Evolutionary conservation across 1,140 invertebrate species (phyloP), one percentile per base, ranked within the genome.

Genomic region (Drosophila novamexicana): DNA sequence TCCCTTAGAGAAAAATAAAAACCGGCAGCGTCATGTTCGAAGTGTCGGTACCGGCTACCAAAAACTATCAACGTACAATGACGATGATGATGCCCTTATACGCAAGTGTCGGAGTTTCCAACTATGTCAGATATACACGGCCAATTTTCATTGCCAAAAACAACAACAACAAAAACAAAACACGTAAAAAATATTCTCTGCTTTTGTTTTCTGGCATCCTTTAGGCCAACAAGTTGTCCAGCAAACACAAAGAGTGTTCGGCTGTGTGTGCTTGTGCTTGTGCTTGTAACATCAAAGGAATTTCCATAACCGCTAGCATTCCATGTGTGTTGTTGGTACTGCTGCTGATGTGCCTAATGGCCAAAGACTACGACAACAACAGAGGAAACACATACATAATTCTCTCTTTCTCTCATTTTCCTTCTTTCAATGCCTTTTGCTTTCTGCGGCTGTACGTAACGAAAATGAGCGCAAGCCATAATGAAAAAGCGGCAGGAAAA

Each of bases 271-370:
- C 68, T 49, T 64, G 64, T 62, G 53, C 68, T 49, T 64, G 64
- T 58, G 49, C 75, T 14, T 37, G 59, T 69, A 34, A 67, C 69
- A 77, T 83, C 84, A 83, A 89, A 89, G 84, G 84, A 89, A 89
- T 89, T 89, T 89, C 81, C 77, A 89, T 89, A 89, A 89, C 84
- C 84, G 84, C 84, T 89, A 89, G 85, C 84, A 89, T 89, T 90
- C 79, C 83, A 69, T 70, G 57, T 45, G 68, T 69, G 56, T 68
- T 49, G 22, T 49, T 50, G 45, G n/a, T 56, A 9, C 16, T 47
- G 16, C 36, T 58, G 45, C 49, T 72, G 45, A 52, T 76, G 58
- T 47, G 67, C 66, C 83, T 86, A 86, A 86, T 86, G 72, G 79
- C 79, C 71, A 76, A 79, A 86, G 45, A 69, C 79, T 75, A 36